Evolutionary conservation across 2,888 invertebrate genomes (phyloP), one percentile per base, ranked within the genome.

Genomic region (Oscheius onirici): DNA sequence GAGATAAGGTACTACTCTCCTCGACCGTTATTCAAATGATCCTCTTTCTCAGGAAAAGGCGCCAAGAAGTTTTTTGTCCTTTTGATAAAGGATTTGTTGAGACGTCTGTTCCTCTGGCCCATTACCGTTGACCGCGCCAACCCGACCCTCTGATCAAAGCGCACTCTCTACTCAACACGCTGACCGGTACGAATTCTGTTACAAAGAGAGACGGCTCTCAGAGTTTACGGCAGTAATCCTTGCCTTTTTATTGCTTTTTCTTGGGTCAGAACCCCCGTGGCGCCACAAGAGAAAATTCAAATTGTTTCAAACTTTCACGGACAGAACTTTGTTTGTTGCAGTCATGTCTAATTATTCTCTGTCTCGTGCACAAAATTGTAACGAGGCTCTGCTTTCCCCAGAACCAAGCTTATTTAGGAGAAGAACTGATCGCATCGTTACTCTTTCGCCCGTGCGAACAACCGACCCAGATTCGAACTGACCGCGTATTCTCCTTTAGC

Each of bases 21-120:
- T 6, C 34, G 34, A 34, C 34, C 3, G 34, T n/a, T n/a, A n/a
- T n/a, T n/a, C n/a, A n/a, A 34, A 34, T 34, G 34, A n/a, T n/a
- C n/a, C n/a, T n/a, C n/a, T n/a, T n/a, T n/a, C n/a, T n/a, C n/a
- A n/a, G 34, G 34, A 34, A 34, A 34, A 34, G 34, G 34, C 34
- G 34, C 34, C 34, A 34, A 34, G 34, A n/a, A n/a, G 5, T 34
- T 41, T 28, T n/a, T 11, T 63, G 63, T 26, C 63, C 34, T 46
- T 24, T 51, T 44, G 17, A 49, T 49, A 34, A 63, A 41, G n/a
- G 43, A 34, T 8, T 34, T 34, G 34, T 34, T 34, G 34, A n/a
- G 44, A 51, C 66, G 66, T 66, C 66, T 66, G 52, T 54, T 66
- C 28, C 63, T 51, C 51, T 51, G 66, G 66, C 66, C 66, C 66